Evolutionary conservation across 2,888 invertebrate genomes (phyloP).

Genomic region (Geotrupes spiniger): DNA sequence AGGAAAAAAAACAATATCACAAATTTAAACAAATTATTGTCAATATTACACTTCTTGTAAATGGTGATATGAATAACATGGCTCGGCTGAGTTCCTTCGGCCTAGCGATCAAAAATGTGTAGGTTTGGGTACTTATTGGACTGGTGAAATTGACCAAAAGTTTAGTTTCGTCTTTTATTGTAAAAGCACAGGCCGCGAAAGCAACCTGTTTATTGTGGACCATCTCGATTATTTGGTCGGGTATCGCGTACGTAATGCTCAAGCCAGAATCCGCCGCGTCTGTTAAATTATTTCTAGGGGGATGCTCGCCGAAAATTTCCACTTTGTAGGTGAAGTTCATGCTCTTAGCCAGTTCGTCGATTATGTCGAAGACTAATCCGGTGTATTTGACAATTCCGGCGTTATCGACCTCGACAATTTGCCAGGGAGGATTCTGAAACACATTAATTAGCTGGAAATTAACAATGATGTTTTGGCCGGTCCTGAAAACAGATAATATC

Average conservation of each 20-base stretch:
- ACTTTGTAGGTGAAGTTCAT: slow-evolving; percentile 76
- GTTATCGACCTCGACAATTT: slow-evolving; percentile 63
- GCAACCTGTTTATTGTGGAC: slow-evolving; percentile 54
- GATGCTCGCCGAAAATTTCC: slow-evolving; percentile 28
- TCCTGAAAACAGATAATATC: too few relatives aligned
- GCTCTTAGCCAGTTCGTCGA: slow-evolving; percentile 69
- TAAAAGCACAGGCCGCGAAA: slow-evolving; percentile 61
- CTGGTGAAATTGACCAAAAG: slow-evolving; percentile 70
- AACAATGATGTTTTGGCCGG: too few relatives aligned
- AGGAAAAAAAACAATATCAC: slow-evolving; percentile 20
- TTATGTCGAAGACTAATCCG: slow-evolving; percentile 77
- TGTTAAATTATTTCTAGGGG: neutral
- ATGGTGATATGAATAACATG: slow-evolving; percentile 80
- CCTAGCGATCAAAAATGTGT: slow-evolving; percentile 74
- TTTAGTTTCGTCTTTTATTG: slow-evolving; percentile 54
- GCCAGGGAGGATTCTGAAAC: slow-evolving; percentile 85
- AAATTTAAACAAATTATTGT: too few relatives aligned
- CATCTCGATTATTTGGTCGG: slow-evolving; percentile 51
- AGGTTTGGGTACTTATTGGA: slow-evolving; percentile 74
- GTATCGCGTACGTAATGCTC: slow-evolving; percentile 39
- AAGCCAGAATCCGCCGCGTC: slow-evolving; percentile 16
- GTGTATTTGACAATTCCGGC: slow-evolving; percentile 56
- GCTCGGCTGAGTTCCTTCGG: slow-evolving; percentile 80
- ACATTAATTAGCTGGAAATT: too few relatives aligned
- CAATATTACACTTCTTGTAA: slow-evolving; percentile 66